Base-by-base conservation (phyloP, 37 sponge, comb jelly and placozoan species). In the Oscarella lobularis region DNA sequence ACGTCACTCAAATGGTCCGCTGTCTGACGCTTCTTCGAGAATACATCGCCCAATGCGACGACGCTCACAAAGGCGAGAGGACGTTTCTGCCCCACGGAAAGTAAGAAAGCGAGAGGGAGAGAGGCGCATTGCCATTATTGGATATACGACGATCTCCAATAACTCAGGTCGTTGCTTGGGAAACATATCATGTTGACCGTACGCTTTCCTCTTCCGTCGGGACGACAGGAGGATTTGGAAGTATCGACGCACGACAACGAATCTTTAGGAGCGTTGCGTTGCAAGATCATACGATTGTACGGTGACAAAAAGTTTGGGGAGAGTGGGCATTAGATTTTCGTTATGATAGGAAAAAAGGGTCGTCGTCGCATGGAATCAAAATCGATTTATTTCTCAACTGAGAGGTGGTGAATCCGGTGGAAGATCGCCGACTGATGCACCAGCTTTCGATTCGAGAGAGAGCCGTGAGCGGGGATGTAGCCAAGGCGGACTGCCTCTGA, bases 81-180 rank as follows among this genome's bases (percentile, higher is more conserved):
- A 83, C 82, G 39, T 82, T 86, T 31, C 91, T 85, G 2, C 85
- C 91, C 33, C 94, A 93, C 81, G 88, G 91, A 73, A 89, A 75
- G 88, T 93, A 48, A n/a, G n/a, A n/a, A n/a, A n/a, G n/a, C 71
- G 6, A 34, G 71, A 27, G 60, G 60, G 4, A 29, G 29, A 4
- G 71, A 34, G 71, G 6, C 31, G 31, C n/a, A n/a, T n/a, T n/a
- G n/a, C n/a, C n/a, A n/a, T n/a, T n/a, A n/a, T n/a, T n/a, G n/a
- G n/a, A n/a, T n/a, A n/a, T n/a, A n/a, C n/a, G n/a, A n/a, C n/a
- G n/a, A n/a, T n/a, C n/a, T n/a, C n/a, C n/a, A n/a, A n/a, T n/a
- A n/a, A 32, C 31, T n/a, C 9, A 74, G 75, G 54, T 6, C 75
- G 20, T 5, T 5, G 27, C 75, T 6, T 9, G 75, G 75, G 38